These are phyloP conservation scores for Amblyteles armatorius DNA, from an alignment of 2,888 invertebrate genomes.

Conservation along the genomic window DNA sequence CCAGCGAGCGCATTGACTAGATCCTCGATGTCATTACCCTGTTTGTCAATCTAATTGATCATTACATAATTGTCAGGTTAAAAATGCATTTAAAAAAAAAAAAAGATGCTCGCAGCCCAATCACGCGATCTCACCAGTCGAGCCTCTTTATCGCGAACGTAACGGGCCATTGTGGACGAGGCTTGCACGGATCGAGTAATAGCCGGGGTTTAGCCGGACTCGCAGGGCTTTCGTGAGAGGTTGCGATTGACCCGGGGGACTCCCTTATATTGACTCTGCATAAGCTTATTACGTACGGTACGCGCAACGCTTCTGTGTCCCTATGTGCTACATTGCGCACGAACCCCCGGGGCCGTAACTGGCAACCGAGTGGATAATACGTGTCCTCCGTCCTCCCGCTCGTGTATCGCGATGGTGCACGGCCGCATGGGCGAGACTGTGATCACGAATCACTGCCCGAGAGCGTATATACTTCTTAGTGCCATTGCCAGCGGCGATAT, in stretches of 20 bases:
- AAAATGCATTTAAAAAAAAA: no score
- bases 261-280: conserved; percentile 59
- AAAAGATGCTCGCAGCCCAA: not conserved
- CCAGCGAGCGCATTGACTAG: not conserved
- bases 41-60: no score
- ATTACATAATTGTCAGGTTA: no score
- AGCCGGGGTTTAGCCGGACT: conserved; percentile 36
- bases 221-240: conserved; percentile 27
- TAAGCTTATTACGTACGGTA: conserved; percentile 61
- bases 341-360: not conserved
- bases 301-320: conserved; percentile 28
- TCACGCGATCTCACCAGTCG: conserved; percentile 17
- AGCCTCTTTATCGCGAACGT: not conserved
- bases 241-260: conserved; percentile 43
- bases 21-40: not conserved
- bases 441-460: conserved; percentile 50
- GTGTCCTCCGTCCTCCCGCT: conserved; percentile 21
- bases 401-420: not conserved
- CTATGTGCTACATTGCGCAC: not conserved
- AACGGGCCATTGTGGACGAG: not conserved
- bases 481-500: conserved; percentile 48
- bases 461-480: conserved; percentile 50
- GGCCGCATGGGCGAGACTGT: not conserved
- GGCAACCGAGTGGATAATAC: conserved; percentile 55
- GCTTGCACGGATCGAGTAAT: conserved; percentile 19